phyloP scores from a whole-genome alignment of 1,140 invertebrate species.

The Pantala flavescens region DNA sequence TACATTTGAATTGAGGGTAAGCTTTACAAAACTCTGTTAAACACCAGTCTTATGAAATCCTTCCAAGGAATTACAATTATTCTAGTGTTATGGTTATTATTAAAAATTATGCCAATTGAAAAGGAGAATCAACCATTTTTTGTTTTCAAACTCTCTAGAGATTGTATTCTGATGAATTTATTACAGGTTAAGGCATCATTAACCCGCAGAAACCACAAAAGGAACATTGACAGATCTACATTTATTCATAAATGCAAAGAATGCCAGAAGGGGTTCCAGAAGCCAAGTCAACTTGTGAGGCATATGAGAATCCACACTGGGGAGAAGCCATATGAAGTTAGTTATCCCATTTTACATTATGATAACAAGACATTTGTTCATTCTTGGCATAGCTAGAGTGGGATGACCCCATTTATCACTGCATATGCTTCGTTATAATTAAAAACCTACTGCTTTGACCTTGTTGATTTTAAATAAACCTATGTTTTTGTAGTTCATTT shows the following conservation, averaged over 20 bases:
- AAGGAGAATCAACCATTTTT: too few relatives aligned
- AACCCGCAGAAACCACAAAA: background rate
- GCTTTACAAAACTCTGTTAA: too few relatives aligned
- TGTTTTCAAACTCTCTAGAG: too few relatives aligned
- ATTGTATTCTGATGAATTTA: background rate
- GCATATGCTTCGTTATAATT: slow-evolving; percentile 18
- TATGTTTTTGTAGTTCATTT: too few relatives aligned
- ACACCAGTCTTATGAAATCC: too few relatives aligned
- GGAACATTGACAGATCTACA: background rate
- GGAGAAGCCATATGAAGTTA: slow-evolving; percentile 47
- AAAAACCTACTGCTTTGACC: too few relatives aligned
- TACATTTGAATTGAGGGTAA: too few relatives aligned
- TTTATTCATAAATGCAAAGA: slow-evolving; percentile 30
- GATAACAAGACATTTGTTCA: background rate
- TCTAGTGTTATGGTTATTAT: too few relatives aligned
- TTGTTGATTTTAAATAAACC: too few relatives aligned
- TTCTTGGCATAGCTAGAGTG: slow-evolving; percentile 9
- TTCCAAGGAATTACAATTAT: too few relatives aligned
- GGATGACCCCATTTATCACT: slow-evolving; percentile 14
- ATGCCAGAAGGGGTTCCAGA: slow-evolving; percentile 35
- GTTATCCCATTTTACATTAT: background rate
- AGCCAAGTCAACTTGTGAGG: slow-evolving; percentile 33
- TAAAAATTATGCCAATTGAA: too few relatives aligned
- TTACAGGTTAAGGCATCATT: background rate
- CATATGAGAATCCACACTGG: slow-evolving; percentile 45